Percentiles rank a stretch among this genome's conserved stretches.
phyloP scores from a whole-genome alignment of 2,888 invertebrate species.

The Drosophila putrida region DNA sequence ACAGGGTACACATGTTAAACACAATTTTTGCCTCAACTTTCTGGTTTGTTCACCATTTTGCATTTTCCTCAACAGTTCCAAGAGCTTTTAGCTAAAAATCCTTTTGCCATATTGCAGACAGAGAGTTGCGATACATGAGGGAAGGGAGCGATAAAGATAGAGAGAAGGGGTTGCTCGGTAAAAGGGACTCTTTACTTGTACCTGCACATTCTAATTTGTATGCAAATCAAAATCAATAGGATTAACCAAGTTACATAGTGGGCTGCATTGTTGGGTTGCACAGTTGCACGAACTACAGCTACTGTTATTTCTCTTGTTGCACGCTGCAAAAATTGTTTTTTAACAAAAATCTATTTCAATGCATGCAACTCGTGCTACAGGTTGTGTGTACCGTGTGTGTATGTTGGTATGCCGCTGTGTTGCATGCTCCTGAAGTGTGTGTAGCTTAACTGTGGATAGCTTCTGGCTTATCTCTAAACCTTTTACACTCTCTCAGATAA shows the following conservation, averaged over 20 bases:
- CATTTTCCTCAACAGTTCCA: constrained; percentile 5
- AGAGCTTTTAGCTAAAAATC: constrained; percentile 62
- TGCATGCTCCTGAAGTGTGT: constrained; percentile 27
- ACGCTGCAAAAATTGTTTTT: constrained; percentile 63
- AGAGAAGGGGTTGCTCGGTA: not conserved
- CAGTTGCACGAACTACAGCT: constrained; percentile 18
- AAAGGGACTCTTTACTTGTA: constrained; percentile 6
- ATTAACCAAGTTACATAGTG: constrained; percentile 77
- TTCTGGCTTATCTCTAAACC: constrained; percentile 67
- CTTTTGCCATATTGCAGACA: constrained; percentile 59
- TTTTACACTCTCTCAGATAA: constrained; percentile 65
- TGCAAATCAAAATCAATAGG: constrained; percentile 83
- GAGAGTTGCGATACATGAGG: not conserved
- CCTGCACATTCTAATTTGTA: constrained; percentile 73
- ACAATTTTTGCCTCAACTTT: constrained; percentile 61
- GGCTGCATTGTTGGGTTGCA: constrained; percentile 34
- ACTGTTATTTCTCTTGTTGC: constrained; percentile 28
- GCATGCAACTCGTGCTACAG: constrained; percentile 30
- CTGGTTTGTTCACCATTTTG: constrained; percentile 22
- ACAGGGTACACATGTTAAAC: constrained; percentile 82
- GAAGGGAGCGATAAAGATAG: not conserved
- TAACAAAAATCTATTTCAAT: constrained; percentile 66
- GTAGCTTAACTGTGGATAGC: constrained; percentile 58
- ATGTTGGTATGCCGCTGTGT: constrained; percentile 4
- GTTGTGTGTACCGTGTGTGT: constrained; percentile 9